Percentiles rank a stretch among this genome's conserved stretches.
These are phyloP conservation scores for human DNA, from an alignment of 2,113 vertebrate genomes.

Conservation along the genomic window DNA sequence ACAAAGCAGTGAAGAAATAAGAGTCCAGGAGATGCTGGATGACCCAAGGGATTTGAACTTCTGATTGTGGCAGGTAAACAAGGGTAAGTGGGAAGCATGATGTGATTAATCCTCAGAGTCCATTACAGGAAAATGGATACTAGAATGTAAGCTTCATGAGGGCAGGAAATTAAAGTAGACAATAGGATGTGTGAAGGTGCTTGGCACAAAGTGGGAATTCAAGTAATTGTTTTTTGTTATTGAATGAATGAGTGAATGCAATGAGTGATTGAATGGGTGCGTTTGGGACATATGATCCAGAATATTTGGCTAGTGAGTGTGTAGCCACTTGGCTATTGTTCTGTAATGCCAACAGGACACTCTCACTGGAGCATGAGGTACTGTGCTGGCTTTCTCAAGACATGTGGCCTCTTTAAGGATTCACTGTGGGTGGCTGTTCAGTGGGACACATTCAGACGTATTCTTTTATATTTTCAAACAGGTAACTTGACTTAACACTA, in stretches of 20 bases:
- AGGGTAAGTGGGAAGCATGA: not conserved
- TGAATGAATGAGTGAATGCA: no score
- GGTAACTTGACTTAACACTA: not conserved
- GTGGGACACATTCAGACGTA: not conserved
- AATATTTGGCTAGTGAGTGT: not conserved
- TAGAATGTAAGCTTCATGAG: no score
- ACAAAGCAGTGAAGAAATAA: not conserved
- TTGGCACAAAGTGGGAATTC: not conserved
- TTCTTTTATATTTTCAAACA: not conserved
- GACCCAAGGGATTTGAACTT: not conserved
- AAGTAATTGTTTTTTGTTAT: no score
- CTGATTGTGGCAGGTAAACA: not conserved
- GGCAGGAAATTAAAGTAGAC: no score
- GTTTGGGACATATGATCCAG: not conserved
- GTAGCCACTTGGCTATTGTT: not conserved
- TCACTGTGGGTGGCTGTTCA: not conserved
- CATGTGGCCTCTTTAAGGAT: not conserved
- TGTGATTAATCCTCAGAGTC: not conserved
- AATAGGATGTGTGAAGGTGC: not conserved
- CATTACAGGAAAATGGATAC: not conserved
- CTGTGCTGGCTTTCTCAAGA: not conserved
- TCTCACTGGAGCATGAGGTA: fast-evolving
- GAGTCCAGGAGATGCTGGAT: not conserved
- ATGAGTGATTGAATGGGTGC: not conserved
- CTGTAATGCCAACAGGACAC: not conserved